Base-by-base conservation (phyloP, 2,888 invertebrate genomes). In the Noctua fimbriata region DNA sequence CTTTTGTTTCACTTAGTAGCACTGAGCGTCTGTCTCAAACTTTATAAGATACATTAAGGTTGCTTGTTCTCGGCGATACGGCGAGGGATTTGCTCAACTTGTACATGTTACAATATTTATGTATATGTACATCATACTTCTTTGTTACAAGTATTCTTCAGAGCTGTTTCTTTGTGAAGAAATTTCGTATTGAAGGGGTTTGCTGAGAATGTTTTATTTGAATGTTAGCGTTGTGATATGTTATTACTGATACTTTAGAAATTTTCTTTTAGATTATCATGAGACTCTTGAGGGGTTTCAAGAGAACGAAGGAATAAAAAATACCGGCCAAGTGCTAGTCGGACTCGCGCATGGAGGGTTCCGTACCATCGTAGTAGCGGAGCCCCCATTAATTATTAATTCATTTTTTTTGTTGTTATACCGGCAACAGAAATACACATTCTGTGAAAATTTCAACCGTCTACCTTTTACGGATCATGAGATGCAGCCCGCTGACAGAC, bases 41-140 rank as follows among this genome's bases (percentile, higher is more conserved):
- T 86, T 89, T 81, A 73, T 77, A 78, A 80, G 75, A 79, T 76
- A 88, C 75, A 85, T 88, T 84, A 84, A 71, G 78, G 66, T 69
- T 65, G 84, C 90, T 88, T 89, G 87, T 88, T 80, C 66, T 49
- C 69, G 32, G 63, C 69, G 78, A 82, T 88, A 86, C 49, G 80
- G 66, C 47, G 74, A 87, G 76, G 78, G 78, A 85, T 82, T 87
- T 85, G 78, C 69, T 81, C 78, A 72, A 85, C 73, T 76, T 77
- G 69, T 82, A 73, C 41, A 67, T 75, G 76, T 70, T 72, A 24
- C 60, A 77, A 79, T 72, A 67, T 86, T 79, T 84, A 79, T 60
- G 47, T 79, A 49, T 47, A 52, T 66, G 3, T 44, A 69, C 47
- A 49, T 78, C 82, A 72, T 72, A 78, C 52, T 80, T 76, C 81